Percentiles rank a stretch among this genome's conserved stretches.
Evolutionary conservation across 1,140 invertebrate genomes (phyloP).

Genomic region (Papilio machaon): DNA sequence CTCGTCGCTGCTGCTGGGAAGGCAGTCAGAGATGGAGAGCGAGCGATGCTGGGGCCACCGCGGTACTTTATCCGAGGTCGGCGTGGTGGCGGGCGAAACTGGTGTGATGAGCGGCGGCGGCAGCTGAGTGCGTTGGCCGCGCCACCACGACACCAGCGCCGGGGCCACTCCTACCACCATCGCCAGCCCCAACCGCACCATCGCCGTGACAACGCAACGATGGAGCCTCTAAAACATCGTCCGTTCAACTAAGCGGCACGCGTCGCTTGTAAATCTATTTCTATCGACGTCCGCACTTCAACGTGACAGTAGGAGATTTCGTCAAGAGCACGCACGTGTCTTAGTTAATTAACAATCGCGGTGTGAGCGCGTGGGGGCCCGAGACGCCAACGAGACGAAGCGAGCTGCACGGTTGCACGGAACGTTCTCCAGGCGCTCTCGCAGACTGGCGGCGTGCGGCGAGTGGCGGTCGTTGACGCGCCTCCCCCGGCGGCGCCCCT

Average conservation of each 20-base stretch:
- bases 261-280: conserved; percentile 12
- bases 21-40: conserved; percentile 73
- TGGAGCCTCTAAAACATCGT: conserved; percentile 17
- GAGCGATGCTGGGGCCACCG: conserved; percentile 68
- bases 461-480: conserved; percentile 79
- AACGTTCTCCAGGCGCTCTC: conserved; percentile 64
- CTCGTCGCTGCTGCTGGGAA: conserved; percentile 75
- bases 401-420: conserved; percentile 48
- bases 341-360: not conserved
- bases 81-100: conserved; percentile 50
- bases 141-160: conserved; percentile 76
- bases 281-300: conserved; percentile 14
- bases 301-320: not conserved
- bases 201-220: conserved; percentile 49
- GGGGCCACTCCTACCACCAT: conserved; percentile 78
- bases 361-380: conserved; percentile 13
- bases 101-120: conserved; percentile 54
- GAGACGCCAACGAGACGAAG: conserved; percentile 38
- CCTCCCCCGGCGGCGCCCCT: conserved; percentile 46
- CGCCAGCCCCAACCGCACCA: conserved; percentile 73
- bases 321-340: conserved; percentile 17
- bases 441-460: conserved; percentile 53
- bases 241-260: conserved; percentile 10
- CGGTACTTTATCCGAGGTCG: conserved; percentile 59
- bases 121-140: conserved; percentile 59